These are phyloP conservation scores for Melinaea menophilus DNA, from an alignment of 2,888 invertebrate species.

Conservation along the genomic window DNA sequence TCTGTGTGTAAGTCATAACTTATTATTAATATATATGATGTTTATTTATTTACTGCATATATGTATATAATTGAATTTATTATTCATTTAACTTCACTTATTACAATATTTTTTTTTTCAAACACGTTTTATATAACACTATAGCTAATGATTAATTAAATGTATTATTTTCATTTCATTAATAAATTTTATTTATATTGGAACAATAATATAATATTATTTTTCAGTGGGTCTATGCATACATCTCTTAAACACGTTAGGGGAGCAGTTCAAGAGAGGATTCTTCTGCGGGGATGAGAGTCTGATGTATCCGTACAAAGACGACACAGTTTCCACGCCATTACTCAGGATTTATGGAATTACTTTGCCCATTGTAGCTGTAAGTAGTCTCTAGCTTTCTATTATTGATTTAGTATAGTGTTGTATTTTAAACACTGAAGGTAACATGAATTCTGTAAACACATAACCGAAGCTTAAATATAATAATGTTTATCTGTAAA, in stretches of 20 bases:
- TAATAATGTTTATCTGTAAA: no score
- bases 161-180: not conserved
- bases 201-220: slow-evolving; percentile 3
- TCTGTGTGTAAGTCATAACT: slow-evolving; percentile 17
- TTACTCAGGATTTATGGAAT: slow-evolving; percentile 85
- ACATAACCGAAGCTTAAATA: no score
- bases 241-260: slow-evolving; percentile 40
- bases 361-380: slow-evolving; percentile 81
- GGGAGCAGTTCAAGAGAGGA: slow-evolving; percentile 86
- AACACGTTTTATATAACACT: no score
- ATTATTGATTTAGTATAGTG: not conserved
- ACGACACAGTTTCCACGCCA: slow-evolving; percentile 85
- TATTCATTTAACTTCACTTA: no score
- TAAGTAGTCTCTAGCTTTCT: slow-evolving; percentile 65
- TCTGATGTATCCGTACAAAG: slow-evolving; percentile 88
- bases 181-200: not conserved
- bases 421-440: not conserved
- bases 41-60: not conserved
- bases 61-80: no score
- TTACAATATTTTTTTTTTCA: no score
- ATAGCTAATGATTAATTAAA: not conserved
- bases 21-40: not conserved
- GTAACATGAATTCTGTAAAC: no score
- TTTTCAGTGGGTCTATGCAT: slow-evolving; percentile 49
- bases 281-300: slow-evolving; percentile 97